Percentiles rank a stretch among this genome's conserved stretches.
phyloP scores from a whole-genome alignment of 2,113 vertebrate species.

The Hippocampus barbouri region DNA sequence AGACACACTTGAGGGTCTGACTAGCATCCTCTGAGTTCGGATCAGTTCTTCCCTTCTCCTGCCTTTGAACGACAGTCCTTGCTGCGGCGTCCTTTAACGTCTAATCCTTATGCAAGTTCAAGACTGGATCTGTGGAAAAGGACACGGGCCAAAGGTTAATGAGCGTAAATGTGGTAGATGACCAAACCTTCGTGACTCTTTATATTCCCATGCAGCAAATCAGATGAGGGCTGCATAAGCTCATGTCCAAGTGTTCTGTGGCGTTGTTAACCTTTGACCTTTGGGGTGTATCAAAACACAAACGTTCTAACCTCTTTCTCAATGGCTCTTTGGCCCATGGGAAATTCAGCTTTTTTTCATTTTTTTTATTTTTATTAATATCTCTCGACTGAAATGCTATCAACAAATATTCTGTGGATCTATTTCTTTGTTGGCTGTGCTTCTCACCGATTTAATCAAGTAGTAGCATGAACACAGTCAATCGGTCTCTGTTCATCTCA shows the following conservation, averaged over 20 bases:
- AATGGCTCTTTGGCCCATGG: not conserved
- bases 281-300: conserved; percentile 1
- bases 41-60: conserved; percentile 11
- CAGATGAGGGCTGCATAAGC: conserved; percentile 16
- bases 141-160: conserved; percentile 34
- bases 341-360: not conserved
- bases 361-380: not conserved
- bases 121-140: conserved; percentile 7
- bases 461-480: conserved; percentile 6
- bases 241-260: conserved; percentile 35
- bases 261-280: conserved; percentile 29
- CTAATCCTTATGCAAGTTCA: conserved; percentile 25
- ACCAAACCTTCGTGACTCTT: conserved; percentile 31
- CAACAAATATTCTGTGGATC: not conserved
- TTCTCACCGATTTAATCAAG: conserved; percentile 16
- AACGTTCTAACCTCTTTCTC: not conserved
- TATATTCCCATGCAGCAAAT: conserved; percentile 7
- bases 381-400: not conserved
- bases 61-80: conserved; percentile 2
- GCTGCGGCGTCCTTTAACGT: conserved; percentile 11
- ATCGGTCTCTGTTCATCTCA: conserved; percentile 15
- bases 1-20: conserved; percentile 4
- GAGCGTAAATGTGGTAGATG: conserved; percentile 29
- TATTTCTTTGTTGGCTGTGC: conserved; percentile 3
- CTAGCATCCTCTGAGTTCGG: not conserved